Evolutionary conservation across 1,140 invertebrate species (phyloP).

Genomic region (Drosophila kikkawai): DNA sequence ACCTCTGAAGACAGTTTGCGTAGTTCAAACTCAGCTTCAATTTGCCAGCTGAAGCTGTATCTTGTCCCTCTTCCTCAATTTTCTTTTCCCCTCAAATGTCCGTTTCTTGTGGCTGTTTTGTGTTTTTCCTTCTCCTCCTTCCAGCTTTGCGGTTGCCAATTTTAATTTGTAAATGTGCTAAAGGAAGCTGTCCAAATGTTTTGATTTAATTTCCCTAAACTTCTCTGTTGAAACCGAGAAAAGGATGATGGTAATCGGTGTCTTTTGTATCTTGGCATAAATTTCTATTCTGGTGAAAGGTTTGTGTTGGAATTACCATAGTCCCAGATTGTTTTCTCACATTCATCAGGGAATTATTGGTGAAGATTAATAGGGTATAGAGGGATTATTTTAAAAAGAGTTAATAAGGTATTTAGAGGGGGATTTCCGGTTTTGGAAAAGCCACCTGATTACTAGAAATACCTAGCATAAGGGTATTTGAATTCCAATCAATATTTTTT

Average conservation of each 20-base stretch:
- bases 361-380: conserved; percentile 27
- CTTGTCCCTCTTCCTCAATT: conserved; percentile 10
- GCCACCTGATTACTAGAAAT: neutral
- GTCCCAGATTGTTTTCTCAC: conserved; percentile 37
- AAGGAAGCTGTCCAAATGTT: conserved; percentile 41
- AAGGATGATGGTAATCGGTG: conserved; percentile 4
- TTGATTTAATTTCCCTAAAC: conserved; percentile 42
- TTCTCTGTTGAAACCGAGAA: conserved; percentile 3
- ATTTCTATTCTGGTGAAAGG: conserved; percentile 34
- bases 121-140: conserved; percentile 8
- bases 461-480: neutral
- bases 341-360: conserved; percentile 37
- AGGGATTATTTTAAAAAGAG: neutral
- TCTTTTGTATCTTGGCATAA: neutral
- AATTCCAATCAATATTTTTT: neutral
- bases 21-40: conserved; percentile 32
- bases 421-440: conserved; percentile 4
- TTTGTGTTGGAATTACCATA: conserved; percentile 39
- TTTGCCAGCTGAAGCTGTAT: conserved; percentile 29
- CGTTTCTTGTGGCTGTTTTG: conserved; percentile 17
- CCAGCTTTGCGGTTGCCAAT: conserved; percentile 27
- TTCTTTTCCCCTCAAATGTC: neutral
- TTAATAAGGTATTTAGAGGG: neutral
- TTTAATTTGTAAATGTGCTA: conserved; percentile 44
- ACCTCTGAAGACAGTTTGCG: conserved; percentile 23